These are phyloP conservation scores for Drosophila melanosoma DNA, from an alignment of 2,888 invertebrate species.

Conservation along the genomic window DNA sequence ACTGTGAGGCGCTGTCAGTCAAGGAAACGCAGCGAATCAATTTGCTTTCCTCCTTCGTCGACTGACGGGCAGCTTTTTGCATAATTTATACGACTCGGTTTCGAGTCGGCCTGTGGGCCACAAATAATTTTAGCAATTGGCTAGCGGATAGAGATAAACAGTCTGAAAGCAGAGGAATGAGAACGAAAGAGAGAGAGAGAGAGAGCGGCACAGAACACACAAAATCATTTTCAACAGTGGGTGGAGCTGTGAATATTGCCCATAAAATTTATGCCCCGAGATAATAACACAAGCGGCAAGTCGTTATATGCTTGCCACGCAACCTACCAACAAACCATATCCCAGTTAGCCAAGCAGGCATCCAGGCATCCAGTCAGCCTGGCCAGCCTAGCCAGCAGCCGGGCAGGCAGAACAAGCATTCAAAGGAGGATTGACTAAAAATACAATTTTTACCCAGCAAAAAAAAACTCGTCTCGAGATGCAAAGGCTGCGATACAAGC, in stretches of 20 bases:
- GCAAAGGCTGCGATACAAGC: conserved; percentile 68
- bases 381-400: not conserved
- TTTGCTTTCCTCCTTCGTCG: conserved; percentile 32
- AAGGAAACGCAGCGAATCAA: conserved; percentile 52
- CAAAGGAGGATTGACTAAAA: conserved; percentile 52
- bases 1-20: conserved; percentile 44
- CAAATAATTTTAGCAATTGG: conserved; percentile 74
- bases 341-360: conserved; percentile 14
- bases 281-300: conserved; percentile 80
- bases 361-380: not conserved
- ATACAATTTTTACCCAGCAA: conserved; percentile 75
- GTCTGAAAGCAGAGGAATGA: not conserved
- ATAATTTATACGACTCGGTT: conserved; percentile 54
- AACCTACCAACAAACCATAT: conserved; percentile 9
- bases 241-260: conserved; percentile 83
- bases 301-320: conserved; percentile 63
- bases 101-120: conserved; percentile 54
- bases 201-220: conserved; percentile 49
- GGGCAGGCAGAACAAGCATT: conserved; percentile 22
- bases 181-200: not conserved
- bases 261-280: conserved; percentile 78
- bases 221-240: conserved; percentile 79
- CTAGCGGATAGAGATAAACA: conserved; percentile 27
- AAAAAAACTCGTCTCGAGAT: conserved; percentile 73
- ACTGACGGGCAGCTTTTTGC: conserved; percentile 35